Evolutionary conservation across 53 echinoderm and acorn worm species (phyloP), one percentile per base, ranked within the genome.

Genomic region (Astropecten irregularis): DNA sequence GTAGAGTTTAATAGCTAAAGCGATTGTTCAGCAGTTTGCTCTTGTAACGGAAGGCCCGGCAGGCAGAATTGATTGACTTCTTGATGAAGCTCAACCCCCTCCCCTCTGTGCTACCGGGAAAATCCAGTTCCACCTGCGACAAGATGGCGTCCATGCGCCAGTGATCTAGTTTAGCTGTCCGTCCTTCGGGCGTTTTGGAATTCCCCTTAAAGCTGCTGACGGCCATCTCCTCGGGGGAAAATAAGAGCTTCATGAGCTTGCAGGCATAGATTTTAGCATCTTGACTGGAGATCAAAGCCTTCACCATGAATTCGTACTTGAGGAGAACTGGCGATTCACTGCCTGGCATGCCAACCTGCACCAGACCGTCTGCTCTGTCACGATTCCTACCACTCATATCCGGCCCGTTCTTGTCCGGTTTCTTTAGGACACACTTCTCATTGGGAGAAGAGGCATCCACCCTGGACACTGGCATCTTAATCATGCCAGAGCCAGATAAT

Each of bases 91-190:
- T 19, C 4, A 79, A 10, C 15, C 42, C 61, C 49, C 61, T 60
- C 19, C n/a, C 20, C 25, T 3, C 28, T 1, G 46, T 76, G 59
- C 57, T 58, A 40, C 76, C 76, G 3, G 76, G 76, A 29, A 58
- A 76, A 26, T 76, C 76, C 57, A 40, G 29, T 42, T 76, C 76
- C 11, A 39, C 38, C 30, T 76, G 76, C 7, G 57, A 38, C 58
- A 76, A 59, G 58, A 76, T 76, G 59, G 76, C 76, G 18, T 76
- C 38, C 40, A 76, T 57, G 31, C 76, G 76, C n/a, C 14, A 37
- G 0, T 11, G 76, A 29, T 76, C 76, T 19, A 76, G 33, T 26
- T 42, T 56, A 16, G 27, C 57, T 15, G 76, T 76, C 26, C 23
- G 25, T 14, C 76, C 76, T 2, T 29, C 59, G 18, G 30, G 59